Evolutionary conservation across 2,888 invertebrate genomes (phyloP).

Genomic region (Hydraecia micacea): DNA sequence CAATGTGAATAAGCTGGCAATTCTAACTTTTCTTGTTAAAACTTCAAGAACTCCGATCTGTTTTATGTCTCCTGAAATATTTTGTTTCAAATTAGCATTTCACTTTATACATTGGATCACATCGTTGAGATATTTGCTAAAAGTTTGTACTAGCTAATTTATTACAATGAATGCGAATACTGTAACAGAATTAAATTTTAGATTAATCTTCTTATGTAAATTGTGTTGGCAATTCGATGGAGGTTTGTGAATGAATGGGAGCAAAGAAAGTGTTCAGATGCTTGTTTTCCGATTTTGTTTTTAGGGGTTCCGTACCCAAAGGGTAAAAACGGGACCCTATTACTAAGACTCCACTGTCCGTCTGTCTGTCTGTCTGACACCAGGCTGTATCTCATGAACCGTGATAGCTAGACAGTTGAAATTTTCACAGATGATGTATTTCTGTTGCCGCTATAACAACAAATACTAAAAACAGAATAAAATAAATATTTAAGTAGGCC

Average conservation of each 20-base stretch:
- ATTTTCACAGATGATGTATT: too few species aligned
- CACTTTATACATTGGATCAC: slow-evolving; percentile 23
- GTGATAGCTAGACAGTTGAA: too few species aligned
- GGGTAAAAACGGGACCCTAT: too few species aligned
- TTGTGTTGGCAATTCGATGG: slow-evolving; percentile 16
- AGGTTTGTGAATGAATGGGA: slow-evolving; percentile 5
- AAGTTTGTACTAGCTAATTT: slow-evolving; percentile 32
- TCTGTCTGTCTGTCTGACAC: too few species aligned
- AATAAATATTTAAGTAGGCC: too few species aligned
- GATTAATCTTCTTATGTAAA: slow-evolving; percentile 46
- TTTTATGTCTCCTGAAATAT: slow-evolving; percentile 36
- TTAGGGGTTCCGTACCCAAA: too few species aligned
- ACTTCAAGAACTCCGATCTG: slow-evolving; percentile 49
- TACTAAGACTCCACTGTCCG: too few species aligned
- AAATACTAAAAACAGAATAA: too few species aligned
- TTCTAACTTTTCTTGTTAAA: slow-evolving; percentile 63
- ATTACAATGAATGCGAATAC: slow-evolving; percentile 47
- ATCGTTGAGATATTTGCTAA: slow-evolving; percentile 22
- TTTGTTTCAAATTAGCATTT: slow-evolving; percentile 59
- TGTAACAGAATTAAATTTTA: slow-evolving; percentile 33
- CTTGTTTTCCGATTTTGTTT: slow-evolving; percentile 7
- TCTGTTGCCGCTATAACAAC: too few species aligned
- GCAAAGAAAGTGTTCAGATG: not conserved
- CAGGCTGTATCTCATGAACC: too few species aligned
- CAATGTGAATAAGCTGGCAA: slow-evolving; percentile 32